A percentile compares a stretch with the other conserved stretches of the same genome.
These are phyloP conservation scores for Coregonus sp. DNA, from an alignment of 2,797 vertebrate species.

Conservation along the genomic window DNA sequence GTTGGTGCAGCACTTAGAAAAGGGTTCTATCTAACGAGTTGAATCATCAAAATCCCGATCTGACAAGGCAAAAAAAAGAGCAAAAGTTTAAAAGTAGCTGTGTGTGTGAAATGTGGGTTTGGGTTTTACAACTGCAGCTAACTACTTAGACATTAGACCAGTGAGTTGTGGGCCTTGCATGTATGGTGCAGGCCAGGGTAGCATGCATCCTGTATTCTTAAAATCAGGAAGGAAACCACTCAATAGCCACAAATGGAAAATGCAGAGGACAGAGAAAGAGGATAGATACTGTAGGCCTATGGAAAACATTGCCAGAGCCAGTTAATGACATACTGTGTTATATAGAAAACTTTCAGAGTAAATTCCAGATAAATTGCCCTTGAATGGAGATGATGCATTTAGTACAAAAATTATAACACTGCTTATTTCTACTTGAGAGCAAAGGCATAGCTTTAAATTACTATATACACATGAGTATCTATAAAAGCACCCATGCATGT, in stretches of 20 bases:
- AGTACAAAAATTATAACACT: too few species aligned
- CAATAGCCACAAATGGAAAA: constrained; percentile 55
- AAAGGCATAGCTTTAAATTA: too few species aligned
- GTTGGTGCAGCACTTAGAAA: constrained; percentile 38
- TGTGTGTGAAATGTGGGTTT: constrained; percentile 17
- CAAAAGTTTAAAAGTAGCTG: constrained; percentile 8
- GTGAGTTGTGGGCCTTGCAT: neutral
- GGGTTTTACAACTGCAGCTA: constrained; percentile 7
- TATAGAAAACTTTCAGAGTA: too few species aligned
- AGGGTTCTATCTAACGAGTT: constrained; percentile 56
- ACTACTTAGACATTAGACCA: neutral
- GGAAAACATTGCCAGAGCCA: too few species aligned
- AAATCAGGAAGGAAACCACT: constrained; percentile 59
- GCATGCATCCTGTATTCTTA: constrained; percentile 65
- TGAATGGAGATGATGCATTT: too few species aligned
- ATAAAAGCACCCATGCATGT: too few species aligned
- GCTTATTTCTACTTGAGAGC: too few species aligned
- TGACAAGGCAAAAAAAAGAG: constrained; percentile 44
- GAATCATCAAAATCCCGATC: constrained; percentile 55
- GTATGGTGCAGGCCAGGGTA: constrained; percentile 21
- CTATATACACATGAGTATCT: too few species aligned
- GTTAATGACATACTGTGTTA: too few species aligned
- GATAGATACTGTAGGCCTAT: neutral
- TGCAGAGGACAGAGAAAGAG: constrained; percentile 39
- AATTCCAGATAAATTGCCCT: too few species aligned